phyloP scores from a whole-genome alignment of 2,113 vertebrate genomes.

The Trachemys scripta region DNA sequence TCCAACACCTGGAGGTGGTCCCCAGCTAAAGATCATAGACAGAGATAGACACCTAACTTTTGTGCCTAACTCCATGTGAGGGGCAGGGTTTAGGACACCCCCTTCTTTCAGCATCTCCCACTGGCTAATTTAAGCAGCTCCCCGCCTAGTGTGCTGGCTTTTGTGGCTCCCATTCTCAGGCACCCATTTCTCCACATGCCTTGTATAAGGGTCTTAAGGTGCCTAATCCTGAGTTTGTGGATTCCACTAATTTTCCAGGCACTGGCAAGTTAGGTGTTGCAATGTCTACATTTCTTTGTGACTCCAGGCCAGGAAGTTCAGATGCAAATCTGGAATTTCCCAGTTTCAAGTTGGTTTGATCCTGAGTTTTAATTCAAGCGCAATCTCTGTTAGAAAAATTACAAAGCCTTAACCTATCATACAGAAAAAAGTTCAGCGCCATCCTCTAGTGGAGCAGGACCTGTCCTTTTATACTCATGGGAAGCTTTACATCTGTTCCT shows the following conservation, averaged over 20 bases:
- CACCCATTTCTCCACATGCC: neutral
- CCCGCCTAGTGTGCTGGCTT: neutral
- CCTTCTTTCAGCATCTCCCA: neutral
- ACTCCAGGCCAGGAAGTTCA: neutral
- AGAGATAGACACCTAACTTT: neutral
- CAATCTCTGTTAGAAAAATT: neutral
- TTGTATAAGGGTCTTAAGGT: neutral
- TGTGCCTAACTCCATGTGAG: neutral
- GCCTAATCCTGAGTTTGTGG: neutral
- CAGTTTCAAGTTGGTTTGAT: neutral
- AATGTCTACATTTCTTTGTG: neutral
- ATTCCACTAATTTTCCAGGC: neutral
- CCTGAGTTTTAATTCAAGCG: neutral
- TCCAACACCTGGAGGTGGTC: neutral
- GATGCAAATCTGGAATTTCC: neutral
- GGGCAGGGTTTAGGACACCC: neutral
- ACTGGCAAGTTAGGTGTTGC: neutral
- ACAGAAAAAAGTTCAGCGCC: conserved; percentile 12
- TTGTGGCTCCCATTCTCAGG: neutral
- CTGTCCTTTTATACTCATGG: conserved; percentile 44
- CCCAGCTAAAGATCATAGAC: neutral
- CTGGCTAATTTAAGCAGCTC: neutral
- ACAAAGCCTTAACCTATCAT: neutral
- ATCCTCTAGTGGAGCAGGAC: conserved; percentile 6
- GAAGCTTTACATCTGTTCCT: conserved; percentile 65